Base-by-base conservation (phyloP, 2,888 invertebrate species). In the Busseola fusca region DNA sequence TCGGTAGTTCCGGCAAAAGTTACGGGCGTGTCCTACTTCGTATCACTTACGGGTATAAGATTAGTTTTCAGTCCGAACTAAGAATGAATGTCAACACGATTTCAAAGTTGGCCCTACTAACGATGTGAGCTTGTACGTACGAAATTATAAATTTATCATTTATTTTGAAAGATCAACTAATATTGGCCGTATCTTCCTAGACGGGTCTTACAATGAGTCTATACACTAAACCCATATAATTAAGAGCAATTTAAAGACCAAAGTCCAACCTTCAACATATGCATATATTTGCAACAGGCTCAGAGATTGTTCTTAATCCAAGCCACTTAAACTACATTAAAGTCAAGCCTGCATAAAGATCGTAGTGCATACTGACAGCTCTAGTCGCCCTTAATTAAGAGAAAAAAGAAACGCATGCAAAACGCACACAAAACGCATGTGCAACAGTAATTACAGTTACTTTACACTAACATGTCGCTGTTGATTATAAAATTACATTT, bases 401-500 rank as follows among this genome's bases (percentile, higher is more conserved):
- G 56, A 42, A 70, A 64, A 60, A 70, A 74, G n/a, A 74, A 57
- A 76, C 81, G 72, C 60, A 67, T 56, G 25, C 75, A 69, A 70
- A 80, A 66, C 78, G 71, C 63, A 72, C 59, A 54, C 77, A 66
- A 78, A 82, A 82, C 74, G 69, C 82, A 74, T 74, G 82, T 70
- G 58, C 79, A 64, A 59, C 69, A 73, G 54, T 72, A 83, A 84
- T 83, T 77, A 78, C 64, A 71, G 69, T 72, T 76, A 82, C 75
- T 80, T 80, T 68, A 73, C 85, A 85, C 84, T 75, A 72, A 42
- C 74, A 77, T 74, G 82, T 82, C 84, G 72, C 65, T 45, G 64
- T 73, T 74, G 84, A 80, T 85, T 81, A 76, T 82, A 81, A 76
- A 85, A 85, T 79, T 84, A 79, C 72, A 69, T 83, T 82, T 85